A percentile compares a stretch with the other conserved stretches of the same genome.
Conservation (phyloP, 2,113 vertebrate genomes). For the Oryzias woworae region DNA sequence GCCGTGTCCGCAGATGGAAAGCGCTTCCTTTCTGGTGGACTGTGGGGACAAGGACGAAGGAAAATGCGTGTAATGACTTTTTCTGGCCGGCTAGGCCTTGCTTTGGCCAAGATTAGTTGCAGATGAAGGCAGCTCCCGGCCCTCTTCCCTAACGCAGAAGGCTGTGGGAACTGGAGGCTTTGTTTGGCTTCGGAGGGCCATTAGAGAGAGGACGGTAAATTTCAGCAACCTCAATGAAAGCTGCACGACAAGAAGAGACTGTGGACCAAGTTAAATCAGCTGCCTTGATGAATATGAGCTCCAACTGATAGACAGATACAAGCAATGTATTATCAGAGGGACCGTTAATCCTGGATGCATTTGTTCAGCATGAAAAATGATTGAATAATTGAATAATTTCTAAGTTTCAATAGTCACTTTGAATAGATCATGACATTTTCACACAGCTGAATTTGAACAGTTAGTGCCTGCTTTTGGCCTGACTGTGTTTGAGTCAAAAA, state of each 20-base stretch:
- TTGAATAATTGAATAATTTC: slow-evolving; percentile 70
- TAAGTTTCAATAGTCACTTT: slow-evolving; percentile 70
- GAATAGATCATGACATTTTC: slow-evolving; percentile 74
- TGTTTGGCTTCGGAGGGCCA: slow-evolving; percentile 31
- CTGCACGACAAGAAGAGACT: not conserved
- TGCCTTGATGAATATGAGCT: slow-evolving; percentile 15
- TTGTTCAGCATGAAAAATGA: slow-evolving; percentile 17
- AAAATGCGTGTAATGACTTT: slow-evolving; percentile 77
- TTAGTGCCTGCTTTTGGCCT: slow-evolving; percentile 46
- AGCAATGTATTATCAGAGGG: slow-evolving; percentile 20
- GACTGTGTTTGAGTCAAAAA: slow-evolving; percentile 41
- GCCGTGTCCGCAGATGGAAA: slow-evolving; percentile 66
- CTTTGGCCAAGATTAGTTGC: slow-evolving; percentile 73
- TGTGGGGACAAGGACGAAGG: slow-evolving; percentile 74
- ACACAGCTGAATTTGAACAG: slow-evolving; percentile 73
- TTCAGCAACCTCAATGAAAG: slow-evolving; percentile 24
- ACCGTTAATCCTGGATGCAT: slow-evolving; percentile 13
- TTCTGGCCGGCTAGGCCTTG: slow-evolving; percentile 69
- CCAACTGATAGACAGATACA: not conserved
- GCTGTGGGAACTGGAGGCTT: slow-evolving; percentile 27
- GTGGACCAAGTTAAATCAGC: not conserved
- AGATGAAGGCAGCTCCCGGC: slow-evolving; percentile 67
- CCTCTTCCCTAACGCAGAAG: slow-evolving; percentile 43
- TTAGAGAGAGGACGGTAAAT: slow-evolving; percentile 18
- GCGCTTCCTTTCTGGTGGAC: slow-evolving; percentile 45